A percentile compares a stretch with the other conserved stretches of the same genome.
Conservation (phyloP, 1,140 invertebrate genomes). For the Aphelenchoides besseyi region DNA sequence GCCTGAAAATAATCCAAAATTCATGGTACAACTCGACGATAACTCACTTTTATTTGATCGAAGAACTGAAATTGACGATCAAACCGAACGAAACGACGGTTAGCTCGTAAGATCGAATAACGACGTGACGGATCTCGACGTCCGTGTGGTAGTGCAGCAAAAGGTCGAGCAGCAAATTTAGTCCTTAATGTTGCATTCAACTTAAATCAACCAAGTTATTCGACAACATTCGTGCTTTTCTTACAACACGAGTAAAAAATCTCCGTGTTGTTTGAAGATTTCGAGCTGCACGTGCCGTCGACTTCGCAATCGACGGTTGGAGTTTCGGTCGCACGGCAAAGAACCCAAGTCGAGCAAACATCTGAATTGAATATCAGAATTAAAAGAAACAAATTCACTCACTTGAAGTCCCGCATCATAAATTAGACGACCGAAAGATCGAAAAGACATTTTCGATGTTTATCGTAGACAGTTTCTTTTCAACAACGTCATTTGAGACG, state of each 20-base stretch:
- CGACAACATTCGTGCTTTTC: background rate
- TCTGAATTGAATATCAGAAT: background rate
- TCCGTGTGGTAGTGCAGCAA: background rate
- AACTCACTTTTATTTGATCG: conserved; percentile 7
- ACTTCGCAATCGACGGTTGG: background rate
- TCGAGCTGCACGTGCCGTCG: background rate
- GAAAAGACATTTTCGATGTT: conserved; percentile 3
- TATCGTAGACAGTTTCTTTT: too few species aligned
- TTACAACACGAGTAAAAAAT: background rate
- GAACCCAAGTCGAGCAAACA: background rate
- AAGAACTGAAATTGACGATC: conserved; percentile 6
- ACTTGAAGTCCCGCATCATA: background rate
- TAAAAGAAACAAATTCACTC: conserved; percentile 12
- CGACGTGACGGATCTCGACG: conserved; percentile 2
- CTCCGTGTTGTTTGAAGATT: background rate
- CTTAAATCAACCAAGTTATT: background rate
- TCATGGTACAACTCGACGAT: background rate
- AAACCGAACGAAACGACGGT: background rate
- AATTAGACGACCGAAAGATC: background rate
- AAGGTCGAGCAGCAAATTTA: background rate
- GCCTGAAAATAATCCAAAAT: conserved; percentile 12
- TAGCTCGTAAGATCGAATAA: background rate
- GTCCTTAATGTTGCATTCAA: background rate
- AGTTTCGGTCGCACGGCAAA: background rate
- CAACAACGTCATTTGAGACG: too few species aligned